A percentile compares a stretch with the other conserved stretches of the same genome.
These are phyloP conservation scores for Aphelinus certus DNA, from an alignment of 1,140 invertebrate genomes.

Conservation along the genomic window DNA sequence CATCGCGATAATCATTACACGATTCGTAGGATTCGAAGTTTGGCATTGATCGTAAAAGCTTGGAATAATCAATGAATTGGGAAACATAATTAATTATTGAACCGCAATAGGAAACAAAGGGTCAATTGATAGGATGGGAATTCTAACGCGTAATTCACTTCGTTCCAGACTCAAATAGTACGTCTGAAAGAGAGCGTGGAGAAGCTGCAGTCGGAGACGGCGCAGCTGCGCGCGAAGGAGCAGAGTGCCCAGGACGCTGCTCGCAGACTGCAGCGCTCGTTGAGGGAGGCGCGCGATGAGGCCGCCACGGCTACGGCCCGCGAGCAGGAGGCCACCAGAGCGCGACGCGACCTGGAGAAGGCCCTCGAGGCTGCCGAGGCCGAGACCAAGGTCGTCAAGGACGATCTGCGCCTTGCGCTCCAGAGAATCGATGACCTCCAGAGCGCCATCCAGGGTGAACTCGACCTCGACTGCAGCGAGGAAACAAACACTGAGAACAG, in stretches of 20 bases:
- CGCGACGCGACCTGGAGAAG: conserved; percentile 76
- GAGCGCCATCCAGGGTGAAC: conserved; percentile 81
- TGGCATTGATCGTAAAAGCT: no score
- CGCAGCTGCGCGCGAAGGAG: conserved; percentile 76
- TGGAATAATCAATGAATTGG: no score
- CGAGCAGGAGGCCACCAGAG: conserved; percentile 78
- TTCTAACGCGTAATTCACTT: conserved; percentile 16
- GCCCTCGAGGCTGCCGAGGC: conserved; percentile 73
- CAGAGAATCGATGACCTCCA: conserved; percentile 87
- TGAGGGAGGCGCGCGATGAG: conserved; percentile 80
- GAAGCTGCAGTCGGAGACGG: conserved; percentile 78
- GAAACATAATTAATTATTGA: no score
- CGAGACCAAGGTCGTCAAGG: conserved; percentile 70
- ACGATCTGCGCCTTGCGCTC: conserved; percentile 82
- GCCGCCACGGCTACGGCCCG: conserved; percentile 71
- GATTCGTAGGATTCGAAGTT: no score
- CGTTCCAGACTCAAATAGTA: conserved; percentile 74
- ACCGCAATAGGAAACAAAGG: no score
- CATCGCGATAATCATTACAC: no score
- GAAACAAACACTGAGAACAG: conserved; percentile 71
- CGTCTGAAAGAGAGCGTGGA: conserved; percentile 87
- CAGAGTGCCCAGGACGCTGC: conserved; percentile 78
- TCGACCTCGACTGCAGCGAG: conserved; percentile 69
- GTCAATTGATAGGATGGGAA: no score
- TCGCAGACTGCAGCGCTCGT: conserved; percentile 75